Percentiles rank a stretch among this genome's conserved stretches.
Conservation (phyloP, 1,140 invertebrate genomes). For the Sarcophaga peregrina region DNA sequence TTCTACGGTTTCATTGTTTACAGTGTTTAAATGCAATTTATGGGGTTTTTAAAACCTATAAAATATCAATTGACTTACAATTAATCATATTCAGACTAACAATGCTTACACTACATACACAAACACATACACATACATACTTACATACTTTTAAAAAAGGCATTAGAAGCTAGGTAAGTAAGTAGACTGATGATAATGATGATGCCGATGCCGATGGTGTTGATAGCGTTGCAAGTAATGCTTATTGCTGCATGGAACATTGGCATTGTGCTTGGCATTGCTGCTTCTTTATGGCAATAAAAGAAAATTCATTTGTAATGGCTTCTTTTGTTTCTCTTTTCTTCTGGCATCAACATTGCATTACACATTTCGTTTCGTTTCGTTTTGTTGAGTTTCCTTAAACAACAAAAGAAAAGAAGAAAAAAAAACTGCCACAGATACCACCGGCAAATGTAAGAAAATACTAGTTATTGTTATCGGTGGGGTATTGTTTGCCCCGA, state of each 20-base stretch:
- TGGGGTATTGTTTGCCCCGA: neutral
- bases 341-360: neutral
- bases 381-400: constrained; percentile 10
- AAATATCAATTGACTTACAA: constrained; percentile 66
- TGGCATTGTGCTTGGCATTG: too few relatives aligned
- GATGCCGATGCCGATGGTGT: neutral
- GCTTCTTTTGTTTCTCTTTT: constrained; percentile 26
- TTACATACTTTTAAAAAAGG: too few relatives aligned
- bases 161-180: too few relatives aligned
- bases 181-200: constrained; percentile 29
- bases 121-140: too few relatives aligned
- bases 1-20: constrained; percentile 8
- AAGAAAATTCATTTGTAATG: constrained; percentile 36
- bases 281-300: neutral
- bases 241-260: too few relatives aligned
- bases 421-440: too few relatives aligned
- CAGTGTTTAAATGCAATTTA: constrained; percentile 37
- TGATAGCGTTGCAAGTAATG: too few relatives aligned
- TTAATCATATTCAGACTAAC: constrained; percentile 59
- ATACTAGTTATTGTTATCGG: constrained; percentile 46
- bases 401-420: too few relatives aligned
- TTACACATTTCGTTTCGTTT: neutral
- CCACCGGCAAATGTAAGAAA: constrained; percentile 56
- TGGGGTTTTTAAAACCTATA: constrained; percentile 53
- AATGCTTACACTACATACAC: neutral